phyloP scores from a whole-genome alignment of 2,797 vertebrate species.

The Lithobates pipiens region DNA sequence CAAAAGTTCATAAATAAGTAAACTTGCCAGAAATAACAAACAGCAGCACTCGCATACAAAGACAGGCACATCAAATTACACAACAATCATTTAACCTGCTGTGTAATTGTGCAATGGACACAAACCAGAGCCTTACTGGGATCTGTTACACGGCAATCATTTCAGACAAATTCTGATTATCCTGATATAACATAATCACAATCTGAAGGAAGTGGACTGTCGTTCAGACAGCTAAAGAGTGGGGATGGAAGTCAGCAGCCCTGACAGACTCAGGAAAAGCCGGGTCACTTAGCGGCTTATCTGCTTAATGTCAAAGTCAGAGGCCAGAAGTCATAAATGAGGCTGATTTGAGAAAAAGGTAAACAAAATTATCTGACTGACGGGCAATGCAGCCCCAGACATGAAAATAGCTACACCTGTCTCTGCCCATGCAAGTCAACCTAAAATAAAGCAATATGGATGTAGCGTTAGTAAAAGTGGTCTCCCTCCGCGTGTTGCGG shows the following conservation, averaged over 20 bases:
- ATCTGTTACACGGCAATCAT: conserved; percentile 19
- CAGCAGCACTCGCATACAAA: conserved; percentile 6
- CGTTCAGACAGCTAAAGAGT: conserved; percentile 36
- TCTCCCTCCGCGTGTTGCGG: too few relatives aligned
- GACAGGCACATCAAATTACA: conserved; percentile 45
- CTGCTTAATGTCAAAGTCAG: conserved; percentile 44
- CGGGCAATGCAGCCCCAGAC: background rate
- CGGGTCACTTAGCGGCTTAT: conserved; percentile 24
- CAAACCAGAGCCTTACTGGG: conserved; percentile 38
- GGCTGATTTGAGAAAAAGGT: background rate
- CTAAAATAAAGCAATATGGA: too few relatives aligned
- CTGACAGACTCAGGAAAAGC: conserved; percentile 13
- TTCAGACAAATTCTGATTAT: conserved; percentile 29
- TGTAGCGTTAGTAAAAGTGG: too few relatives aligned
- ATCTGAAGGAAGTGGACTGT: conserved; percentile 15
- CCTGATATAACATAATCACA: conserved; percentile 37
- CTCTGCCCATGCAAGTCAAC: too few relatives aligned
- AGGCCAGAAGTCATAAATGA: background rate
- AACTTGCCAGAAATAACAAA: conserved; percentile 37
- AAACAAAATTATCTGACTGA: background rate
- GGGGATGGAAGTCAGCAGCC: conserved; percentile 18
- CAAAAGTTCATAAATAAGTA: background rate
- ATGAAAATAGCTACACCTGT: too few relatives aligned
- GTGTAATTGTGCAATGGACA: conserved; percentile 41
- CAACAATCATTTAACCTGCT: conserved; percentile 36